phyloP scores from a whole-genome alignment of 2,113 vertebrate genomes.

The Motacilla alba region DNA sequence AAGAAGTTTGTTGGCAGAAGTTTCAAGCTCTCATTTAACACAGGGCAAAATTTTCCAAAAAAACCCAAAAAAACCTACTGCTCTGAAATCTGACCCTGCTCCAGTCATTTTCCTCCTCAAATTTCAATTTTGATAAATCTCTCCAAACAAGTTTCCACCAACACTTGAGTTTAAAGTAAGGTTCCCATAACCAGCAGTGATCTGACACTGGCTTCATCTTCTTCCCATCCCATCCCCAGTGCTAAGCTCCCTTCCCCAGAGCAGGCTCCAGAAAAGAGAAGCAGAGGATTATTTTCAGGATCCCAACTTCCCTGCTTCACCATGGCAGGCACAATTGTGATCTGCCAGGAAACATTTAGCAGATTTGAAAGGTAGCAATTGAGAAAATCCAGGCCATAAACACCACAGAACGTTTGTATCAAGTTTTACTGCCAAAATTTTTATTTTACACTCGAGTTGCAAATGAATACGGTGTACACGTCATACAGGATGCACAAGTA shows the following conservation, averaged over 20 bases:
- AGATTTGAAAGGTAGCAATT: background rate
- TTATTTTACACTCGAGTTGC: conserved; percentile 27
- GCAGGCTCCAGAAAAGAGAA: background rate
- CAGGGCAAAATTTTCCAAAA: background rate
- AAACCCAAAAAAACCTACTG: background rate
- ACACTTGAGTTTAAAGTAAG: background rate
- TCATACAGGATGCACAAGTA: background rate
- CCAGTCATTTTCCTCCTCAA: background rate
- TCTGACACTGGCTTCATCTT: background rate
- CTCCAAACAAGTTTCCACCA: background rate
- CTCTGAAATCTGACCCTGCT: background rate
- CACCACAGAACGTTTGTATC: background rate
- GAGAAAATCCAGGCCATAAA: background rate
- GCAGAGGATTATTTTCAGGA: background rate
- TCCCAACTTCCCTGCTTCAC: background rate
- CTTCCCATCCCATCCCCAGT: background rate
- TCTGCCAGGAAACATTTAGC: background rate
- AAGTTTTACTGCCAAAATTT: conserved; percentile 2
- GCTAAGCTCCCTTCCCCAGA: background rate
- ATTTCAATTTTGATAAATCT: background rate
- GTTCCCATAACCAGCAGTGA: background rate
- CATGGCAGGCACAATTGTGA: background rate
- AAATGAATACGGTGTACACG: background rate
- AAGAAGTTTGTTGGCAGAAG: background rate
- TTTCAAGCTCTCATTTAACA: background rate